Evolutionary conservation across 2,888 invertebrate species (phyloP), one percentile per base, ranked within the genome.

Genomic region (Cylloceria caligata): DNA sequence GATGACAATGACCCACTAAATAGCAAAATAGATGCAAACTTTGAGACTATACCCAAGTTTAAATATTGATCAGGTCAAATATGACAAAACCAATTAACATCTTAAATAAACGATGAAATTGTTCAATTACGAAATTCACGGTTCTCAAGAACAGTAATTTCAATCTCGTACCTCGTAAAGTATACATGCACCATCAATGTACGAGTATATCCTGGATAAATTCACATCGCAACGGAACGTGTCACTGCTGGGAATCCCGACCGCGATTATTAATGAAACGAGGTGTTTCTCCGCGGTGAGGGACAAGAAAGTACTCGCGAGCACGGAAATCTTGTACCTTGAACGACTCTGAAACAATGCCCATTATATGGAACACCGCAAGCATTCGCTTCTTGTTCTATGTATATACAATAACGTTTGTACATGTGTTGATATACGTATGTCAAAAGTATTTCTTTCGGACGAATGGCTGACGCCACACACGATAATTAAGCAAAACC

Each of bases 331-430:
- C 78, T 42, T 68, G 60, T 13, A 85, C 76, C 85, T 84, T 80
- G 84, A 36, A 67, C 42, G 78, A 80, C 64, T 77, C 73, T 82
- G 60, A 90, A 91, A 91, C 91, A 91, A 91, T 91, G 86, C 89
- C 90, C 87, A 89, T 90, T 91, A 91, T 90, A 88, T 89, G 86
- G 87, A 89, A 88, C 88, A 87, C 85, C 65, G 71, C 83, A 83
- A 81, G 11, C 83, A 81, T 85, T 82, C 80, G 79, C 64, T 72
- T 65, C 21, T 39, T 24, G 47, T 34, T 47, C 49, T 45, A 42
- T 79, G 47, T 45, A 47, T 76, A 42, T 34, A 49, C 36, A 49
- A 30, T 39, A 9, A 52, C 69, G 60, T 71, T 65, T 62, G 49
- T 49, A 62, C 47, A 39, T 21, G 16, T 68, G n/a, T 36, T 57